A percentile compares a stretch with the other conserved stretches of the same genome.
These are phyloP conservation scores for Stegana nigrithorax DNA, from an alignment of 2,888 invertebrate species.

Conservation along the genomic window DNA sequence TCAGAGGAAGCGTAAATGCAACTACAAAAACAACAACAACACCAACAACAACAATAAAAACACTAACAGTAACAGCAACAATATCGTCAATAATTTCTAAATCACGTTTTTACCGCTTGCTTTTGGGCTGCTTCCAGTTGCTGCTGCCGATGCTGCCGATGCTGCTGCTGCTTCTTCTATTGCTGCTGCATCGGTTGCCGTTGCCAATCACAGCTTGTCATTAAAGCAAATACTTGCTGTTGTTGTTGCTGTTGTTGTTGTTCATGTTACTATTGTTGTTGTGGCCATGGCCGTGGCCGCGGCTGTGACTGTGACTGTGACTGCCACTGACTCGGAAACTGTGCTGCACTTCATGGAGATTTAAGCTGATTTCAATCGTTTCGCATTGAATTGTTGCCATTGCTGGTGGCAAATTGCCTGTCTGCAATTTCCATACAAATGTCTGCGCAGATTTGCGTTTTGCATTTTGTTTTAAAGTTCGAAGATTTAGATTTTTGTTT, in stretches of 20 bases:
- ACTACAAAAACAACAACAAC: slow-evolving; percentile 6
- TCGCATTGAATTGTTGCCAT: slow-evolving; percentile 9
- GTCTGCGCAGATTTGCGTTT: too few relatives aligned
- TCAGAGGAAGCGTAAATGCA: neutral
- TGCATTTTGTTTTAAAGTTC: neutral
- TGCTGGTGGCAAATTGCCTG: slow-evolving; percentile 16
- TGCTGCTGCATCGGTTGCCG: neutral
- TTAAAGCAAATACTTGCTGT: slow-evolving; percentile 16
- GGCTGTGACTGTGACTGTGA: too few relatives aligned
- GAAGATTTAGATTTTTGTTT: neutral
- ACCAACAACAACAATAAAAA: neutral
- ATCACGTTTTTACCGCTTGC: slow-evolving; percentile 59
- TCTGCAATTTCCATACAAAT: neutral
- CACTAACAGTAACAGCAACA: slow-evolving; percentile 31
- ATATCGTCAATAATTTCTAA: slow-evolving; percentile 52
- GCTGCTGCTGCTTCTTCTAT: slow-evolving; percentile 38
- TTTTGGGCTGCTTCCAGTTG: slow-evolving; percentile 24
- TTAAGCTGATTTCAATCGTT: slow-evolving; percentile 16
- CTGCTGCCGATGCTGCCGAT: slow-evolving; percentile 8
- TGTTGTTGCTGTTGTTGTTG: neutral
- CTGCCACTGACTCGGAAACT: neutral
- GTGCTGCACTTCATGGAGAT: slow-evolving; percentile 10
- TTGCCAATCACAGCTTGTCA: slow-evolving; percentile 12
- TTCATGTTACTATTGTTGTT: neutral
- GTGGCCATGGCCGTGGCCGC: too few relatives aligned